A percentile compares a stretch with the other conserved stretches of the same genome.
Conservation (phyloP, 2,797 vertebrate genomes). For the Adrianichthys oophorus region DNA sequence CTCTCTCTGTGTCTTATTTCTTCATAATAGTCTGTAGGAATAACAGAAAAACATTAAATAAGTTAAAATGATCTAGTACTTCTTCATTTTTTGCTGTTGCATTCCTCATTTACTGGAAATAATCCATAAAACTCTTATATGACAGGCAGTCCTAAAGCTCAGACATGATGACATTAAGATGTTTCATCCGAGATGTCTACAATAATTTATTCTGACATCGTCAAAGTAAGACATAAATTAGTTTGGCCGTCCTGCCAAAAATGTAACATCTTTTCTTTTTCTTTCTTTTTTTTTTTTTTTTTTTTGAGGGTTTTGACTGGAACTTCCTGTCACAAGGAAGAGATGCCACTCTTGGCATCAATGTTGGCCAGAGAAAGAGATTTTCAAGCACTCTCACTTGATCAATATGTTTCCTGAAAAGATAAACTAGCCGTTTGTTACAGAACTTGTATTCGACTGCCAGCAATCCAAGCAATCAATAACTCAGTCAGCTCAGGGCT, state of each 20-base stretch:
- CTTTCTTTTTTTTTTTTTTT: too few species aligned
- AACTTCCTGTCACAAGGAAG: neutral
- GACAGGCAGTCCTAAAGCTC: constrained; percentile 27
- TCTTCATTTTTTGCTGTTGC: constrained; percentile 5
- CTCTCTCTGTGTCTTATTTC: constrained; percentile 9
- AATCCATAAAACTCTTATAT: constrained; percentile 40
- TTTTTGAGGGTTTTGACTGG: constrained; percentile 13
- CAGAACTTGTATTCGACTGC: constrained; percentile 4
- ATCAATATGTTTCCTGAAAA: constrained; percentile 25
- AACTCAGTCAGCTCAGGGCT: neutral
- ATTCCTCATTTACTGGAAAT: constrained; percentile 21
- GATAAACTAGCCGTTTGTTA: constrained; percentile 21
- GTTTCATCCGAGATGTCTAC: constrained; percentile 34
- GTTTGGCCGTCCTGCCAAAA: constrained; percentile 18
- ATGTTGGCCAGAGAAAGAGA: constrained; percentile 13
- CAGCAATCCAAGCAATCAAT: constrained; percentile 10
- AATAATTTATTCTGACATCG: constrained; percentile 46
- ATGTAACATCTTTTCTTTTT: constrained; percentile 2
- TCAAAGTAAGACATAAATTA: constrained; percentile 22
- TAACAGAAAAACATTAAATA: constrained; percentile 11
- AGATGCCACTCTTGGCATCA: constrained; percentile 12
- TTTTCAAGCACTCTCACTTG: constrained; percentile 23
- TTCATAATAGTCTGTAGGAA: constrained; percentile 5
- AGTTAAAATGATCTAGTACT: too few species aligned
- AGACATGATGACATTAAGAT: constrained; percentile 35